Evolutionary conservation across 2,113 vertebrate species (phyloP).

Genomic region (Oceanites oceanicus): DNA sequence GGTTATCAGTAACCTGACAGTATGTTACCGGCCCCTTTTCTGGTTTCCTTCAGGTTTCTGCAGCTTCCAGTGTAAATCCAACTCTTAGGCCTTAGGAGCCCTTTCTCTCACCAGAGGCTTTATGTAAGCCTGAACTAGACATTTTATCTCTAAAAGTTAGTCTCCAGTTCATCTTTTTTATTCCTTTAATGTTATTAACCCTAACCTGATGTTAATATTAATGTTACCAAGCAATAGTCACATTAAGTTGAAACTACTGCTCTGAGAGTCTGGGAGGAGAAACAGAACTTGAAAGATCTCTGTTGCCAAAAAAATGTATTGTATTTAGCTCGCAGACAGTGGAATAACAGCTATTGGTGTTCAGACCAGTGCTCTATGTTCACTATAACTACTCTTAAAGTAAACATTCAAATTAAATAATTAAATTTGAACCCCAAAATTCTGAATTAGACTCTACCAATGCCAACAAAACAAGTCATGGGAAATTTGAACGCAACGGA

Average conservation of each 20-base stretch:
- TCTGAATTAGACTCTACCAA: conserved; percentile 27
- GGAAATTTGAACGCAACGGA: conserved; percentile 58
- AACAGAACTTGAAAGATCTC: neutral
- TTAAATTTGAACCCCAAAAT: neutral
- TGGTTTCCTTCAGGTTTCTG: neutral
- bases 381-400: neutral
- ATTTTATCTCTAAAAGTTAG: neutral
- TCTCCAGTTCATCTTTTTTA: neutral
- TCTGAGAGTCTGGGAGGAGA: neutral
- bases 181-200: neutral
- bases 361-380: neutral
- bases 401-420: neutral
- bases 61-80: neutral
- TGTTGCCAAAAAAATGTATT: neutral
- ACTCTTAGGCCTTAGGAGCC: neutral
- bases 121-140: neutral
- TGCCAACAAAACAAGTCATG: conserved; percentile 21
- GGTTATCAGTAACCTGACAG: neutral
- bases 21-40: neutral
- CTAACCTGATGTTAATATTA: neutral
- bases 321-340: neutral
- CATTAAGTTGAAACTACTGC: neutral
- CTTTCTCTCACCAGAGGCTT: neutral
- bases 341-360: neutral
- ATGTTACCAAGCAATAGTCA: neutral